These are phyloP conservation scores for Arizona elegans DNA, from an alignment of 2,113 vertebrate species.

Conservation along the genomic window DNA sequence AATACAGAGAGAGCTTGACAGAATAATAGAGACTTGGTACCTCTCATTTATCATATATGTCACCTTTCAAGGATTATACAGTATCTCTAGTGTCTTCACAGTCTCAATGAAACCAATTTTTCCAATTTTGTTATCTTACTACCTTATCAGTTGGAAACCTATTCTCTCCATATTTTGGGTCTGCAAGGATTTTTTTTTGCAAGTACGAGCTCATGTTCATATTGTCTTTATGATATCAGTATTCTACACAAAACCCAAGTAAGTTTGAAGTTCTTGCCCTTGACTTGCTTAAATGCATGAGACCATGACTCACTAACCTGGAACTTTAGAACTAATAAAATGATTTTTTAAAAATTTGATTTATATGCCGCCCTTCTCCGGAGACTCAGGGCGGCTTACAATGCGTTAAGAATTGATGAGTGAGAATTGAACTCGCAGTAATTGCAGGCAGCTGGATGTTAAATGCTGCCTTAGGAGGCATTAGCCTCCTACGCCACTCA, in stretches of 20 bases:
- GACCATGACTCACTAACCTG: background rate
- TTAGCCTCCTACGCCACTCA: no score
- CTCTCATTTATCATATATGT: background rate
- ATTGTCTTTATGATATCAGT: background rate
- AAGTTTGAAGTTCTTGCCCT: background rate
- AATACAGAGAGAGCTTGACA: background rate
- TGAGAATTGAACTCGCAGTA: no score
- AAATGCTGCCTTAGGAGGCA: no score
- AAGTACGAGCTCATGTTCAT: background rate
- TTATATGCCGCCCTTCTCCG: no score
- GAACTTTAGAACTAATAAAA: background rate
- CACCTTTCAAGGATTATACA: background rate
- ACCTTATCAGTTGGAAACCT: background rate
- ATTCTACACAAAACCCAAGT: background rate
- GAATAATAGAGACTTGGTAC: background rate
- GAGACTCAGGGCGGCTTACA: no score
- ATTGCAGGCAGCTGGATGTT: no score
- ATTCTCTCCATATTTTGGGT: background rate
- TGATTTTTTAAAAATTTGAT: background rate
- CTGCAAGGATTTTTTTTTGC: background rate
- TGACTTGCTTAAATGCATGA: background rate
- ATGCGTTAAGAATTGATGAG: no score
- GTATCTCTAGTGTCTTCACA: background rate
- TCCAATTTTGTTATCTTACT: background rate
- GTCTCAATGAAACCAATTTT: background rate